These are phyloP conservation scores for Pteruthius melanotis DNA, from an alignment of 2,113 vertebrate species.

Conservation along the genomic window DNA sequence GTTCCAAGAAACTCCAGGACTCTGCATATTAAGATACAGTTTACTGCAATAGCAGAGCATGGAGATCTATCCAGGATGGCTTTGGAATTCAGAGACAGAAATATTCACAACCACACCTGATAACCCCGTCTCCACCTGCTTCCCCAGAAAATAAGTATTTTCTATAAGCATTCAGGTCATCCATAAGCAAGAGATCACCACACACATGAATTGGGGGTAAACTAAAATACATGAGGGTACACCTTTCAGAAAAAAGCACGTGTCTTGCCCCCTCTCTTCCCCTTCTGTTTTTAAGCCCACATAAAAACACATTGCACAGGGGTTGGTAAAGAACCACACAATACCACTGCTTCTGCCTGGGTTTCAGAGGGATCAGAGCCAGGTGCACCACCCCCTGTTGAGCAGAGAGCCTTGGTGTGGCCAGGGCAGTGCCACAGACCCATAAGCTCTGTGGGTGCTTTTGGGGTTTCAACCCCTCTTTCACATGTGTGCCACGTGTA, in stretches of 20 bases:
- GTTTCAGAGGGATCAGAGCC: not conserved
- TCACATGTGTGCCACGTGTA: not conserved
- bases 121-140: not conserved
- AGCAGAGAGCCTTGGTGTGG: fast-evolving
- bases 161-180: not conserved
- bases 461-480: not conserved
- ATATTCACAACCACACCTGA: not conserved
- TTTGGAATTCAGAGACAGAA: not conserved
- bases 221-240: not conserved
- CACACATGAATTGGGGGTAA: not conserved
- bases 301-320: not conserved
- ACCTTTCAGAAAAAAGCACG: not conserved
- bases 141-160: not conserved
- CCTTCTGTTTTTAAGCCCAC: not conserved
- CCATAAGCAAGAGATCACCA: not conserved
- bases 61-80: not conserved
- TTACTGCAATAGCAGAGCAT: not conserved
- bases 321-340: not conserved
- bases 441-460: not conserved
- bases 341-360: not conserved
- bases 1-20: not conserved
- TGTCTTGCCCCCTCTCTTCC: not conserved
- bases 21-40: not conserved
- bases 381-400: fast-evolving
- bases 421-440: not conserved